Evolutionary conservation across 2,888 invertebrate species (phyloP), one percentile per base, ranked within the genome.

Genomic region (Tricholauxania praeusta): DNA sequence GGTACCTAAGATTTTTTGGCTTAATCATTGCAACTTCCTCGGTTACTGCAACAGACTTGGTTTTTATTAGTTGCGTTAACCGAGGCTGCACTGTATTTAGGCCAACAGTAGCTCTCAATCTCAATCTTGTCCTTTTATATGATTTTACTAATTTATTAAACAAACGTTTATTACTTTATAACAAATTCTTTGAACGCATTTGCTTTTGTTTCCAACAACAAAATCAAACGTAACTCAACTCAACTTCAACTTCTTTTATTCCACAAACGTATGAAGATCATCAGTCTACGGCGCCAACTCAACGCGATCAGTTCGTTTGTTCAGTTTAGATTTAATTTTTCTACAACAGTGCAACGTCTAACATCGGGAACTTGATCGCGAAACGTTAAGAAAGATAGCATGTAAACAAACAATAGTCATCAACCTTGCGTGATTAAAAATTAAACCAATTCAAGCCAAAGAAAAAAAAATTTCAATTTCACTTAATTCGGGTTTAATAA

Each of bases 251-350:
- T 70, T 63, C 70, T 70, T 63, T 52, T 63, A 63, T 63, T 69
- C 52, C 32, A 17, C 66, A 39, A 72, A 39, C 28, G 53, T 6
- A 28, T 15, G 66, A 65, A 52, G 52, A 65, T 57, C 53, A 28
- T 68, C 68, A 72, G 72, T 72, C 68, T 63, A 51, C 68, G 47
- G 48, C 28, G 68, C 68, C 55, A 68, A 57, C 68, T 68, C 72
- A 68, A 72, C 51, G 68, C n/a, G 72, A 67, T 48, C 63, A 53
- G 67, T 60, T 65, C 63, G 64, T 57, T 72, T 51, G 55, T 60
- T 47, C 49, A 51, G 55, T 55, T 60, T 53, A 22, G 48, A 19
- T 49, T 64, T 64, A 8, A 19, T 28, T 57, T 28, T 28, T 19
- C 22, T 28, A 28, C 57, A 57, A 57, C 15, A 32, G 32, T 28